Evolutionary conservation across 2,113 vertebrate genomes (phyloP).

Genomic region (Sprattus sprattus): DNA sequence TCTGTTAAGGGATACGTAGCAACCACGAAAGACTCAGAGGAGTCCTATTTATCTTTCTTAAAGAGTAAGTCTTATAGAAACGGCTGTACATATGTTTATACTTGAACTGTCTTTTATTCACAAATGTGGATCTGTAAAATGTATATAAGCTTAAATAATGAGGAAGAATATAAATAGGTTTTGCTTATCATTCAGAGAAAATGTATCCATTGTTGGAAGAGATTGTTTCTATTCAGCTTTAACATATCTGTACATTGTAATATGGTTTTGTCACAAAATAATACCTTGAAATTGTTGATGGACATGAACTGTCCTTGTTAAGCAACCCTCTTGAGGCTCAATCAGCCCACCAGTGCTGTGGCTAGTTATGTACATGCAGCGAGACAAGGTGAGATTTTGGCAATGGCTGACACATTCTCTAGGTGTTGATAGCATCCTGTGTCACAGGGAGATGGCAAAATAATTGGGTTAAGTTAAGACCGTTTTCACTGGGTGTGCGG

Average conservation of each 20-base stretch:
- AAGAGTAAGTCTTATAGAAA: not conserved
- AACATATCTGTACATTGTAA: not conserved
- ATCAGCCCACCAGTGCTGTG: no score
- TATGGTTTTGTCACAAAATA: not conserved
- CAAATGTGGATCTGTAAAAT: not conserved
- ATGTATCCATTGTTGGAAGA: not conserved
- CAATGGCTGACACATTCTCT: not conserved
- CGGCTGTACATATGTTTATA: not conserved
- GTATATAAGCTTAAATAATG: conserved; percentile 2
- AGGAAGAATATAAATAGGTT: not conserved
- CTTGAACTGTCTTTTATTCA: not conserved
- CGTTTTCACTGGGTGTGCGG: not conserved
- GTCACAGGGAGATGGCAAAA: not conserved
- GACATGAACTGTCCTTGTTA: not conserved
- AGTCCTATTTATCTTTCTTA: conserved; percentile 8
- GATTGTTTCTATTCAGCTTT: conserved; percentile 4
- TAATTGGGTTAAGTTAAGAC: not conserved
- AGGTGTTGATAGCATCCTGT: not conserved
- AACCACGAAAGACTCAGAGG: not conserved
- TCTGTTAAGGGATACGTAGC: conserved; percentile 7
- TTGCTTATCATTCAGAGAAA: not conserved
- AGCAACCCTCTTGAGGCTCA: not conserved
- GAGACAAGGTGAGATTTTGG: not conserved
- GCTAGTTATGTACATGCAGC: not conserved
- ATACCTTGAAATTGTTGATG: not conserved